These are phyloP conservation scores for Morone saxatilis DNA, from an alignment of 2,113 vertebrate species.

Conservation along the genomic window DNA sequence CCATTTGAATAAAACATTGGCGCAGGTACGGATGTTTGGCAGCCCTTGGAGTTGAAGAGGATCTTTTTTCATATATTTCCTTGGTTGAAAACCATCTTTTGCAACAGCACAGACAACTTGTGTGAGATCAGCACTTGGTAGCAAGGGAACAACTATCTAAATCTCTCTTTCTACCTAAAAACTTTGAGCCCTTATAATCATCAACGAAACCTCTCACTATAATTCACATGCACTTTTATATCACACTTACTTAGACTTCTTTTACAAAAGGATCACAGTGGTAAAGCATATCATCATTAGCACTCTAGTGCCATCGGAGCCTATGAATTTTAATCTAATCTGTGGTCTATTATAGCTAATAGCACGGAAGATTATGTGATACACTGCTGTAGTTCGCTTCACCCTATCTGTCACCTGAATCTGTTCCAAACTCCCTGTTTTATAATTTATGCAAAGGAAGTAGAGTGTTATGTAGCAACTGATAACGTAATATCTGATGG, in stretches of 20 bases:
- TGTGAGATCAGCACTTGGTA: neutral
- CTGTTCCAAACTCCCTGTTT: slow-evolving; percentile 2
- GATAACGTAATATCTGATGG: slow-evolving; percentile 14
- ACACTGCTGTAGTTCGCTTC: neutral
- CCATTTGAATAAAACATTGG: neutral
- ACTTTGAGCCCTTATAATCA: neutral
- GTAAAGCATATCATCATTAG: neutral
- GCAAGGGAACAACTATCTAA: neutral
- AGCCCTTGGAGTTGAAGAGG: neutral
- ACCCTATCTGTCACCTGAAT: slow-evolving; percentile 9
- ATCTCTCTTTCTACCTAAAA: neutral
- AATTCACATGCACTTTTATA: neutral
- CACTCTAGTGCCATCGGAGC: neutral
- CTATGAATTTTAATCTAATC: neutral
- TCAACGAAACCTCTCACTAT: neutral
- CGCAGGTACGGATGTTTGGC: neutral
- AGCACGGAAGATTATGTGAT: neutral
- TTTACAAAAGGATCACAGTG: neutral
- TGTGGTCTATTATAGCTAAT: neutral
- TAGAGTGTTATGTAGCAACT: slow-evolving; percentile 1
- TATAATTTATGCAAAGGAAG: slow-evolving; percentile 44
- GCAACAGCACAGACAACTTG: neutral
- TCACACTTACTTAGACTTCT: neutral
- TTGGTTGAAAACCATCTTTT: neutral
- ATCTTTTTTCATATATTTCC: too few relatives aligned